Evolutionary conservation across 2,888 invertebrate genomes (phyloP).

Genomic region (Dicranocentrus wangi): DNA sequence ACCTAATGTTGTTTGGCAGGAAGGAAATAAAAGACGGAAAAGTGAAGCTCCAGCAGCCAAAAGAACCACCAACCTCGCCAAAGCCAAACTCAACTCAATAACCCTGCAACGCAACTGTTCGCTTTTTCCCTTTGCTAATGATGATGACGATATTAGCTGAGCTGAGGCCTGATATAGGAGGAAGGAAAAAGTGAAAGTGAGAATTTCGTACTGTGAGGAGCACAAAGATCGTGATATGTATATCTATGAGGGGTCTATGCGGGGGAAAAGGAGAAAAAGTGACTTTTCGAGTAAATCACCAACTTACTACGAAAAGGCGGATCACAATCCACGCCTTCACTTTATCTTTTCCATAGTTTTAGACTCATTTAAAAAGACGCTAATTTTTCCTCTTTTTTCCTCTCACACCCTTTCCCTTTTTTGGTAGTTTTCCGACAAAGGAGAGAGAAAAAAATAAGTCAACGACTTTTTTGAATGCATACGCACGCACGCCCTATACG

Average conservation of each 20-base stretch:
- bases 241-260: no score
- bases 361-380: slow-evolving; percentile 58
- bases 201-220: slow-evolving; percentile 24
- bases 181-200: slow-evolving; percentile 48
- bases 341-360: slow-evolving; percentile 58
- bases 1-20: slow-evolving; percentile 43
- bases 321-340: slow-evolving; percentile 51
- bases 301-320: slow-evolving; percentile 60
- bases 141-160: slow-evolving; percentile 39
- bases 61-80: slow-evolving; percentile 17
- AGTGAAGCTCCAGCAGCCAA: slow-evolving; percentile 15
- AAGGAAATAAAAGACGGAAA: slow-evolving; percentile 29
- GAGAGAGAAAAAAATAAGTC: slow-evolving; percentile 48
- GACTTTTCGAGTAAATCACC: slow-evolving; percentile 58
- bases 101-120: not conserved
- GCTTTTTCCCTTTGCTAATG: not conserved
- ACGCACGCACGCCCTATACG: slow-evolving; percentile 12
- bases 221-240: not conserved
- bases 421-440: slow-evolving; percentile 7
- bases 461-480: slow-evolving; percentile 54
- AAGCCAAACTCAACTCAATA: slow-evolving; percentile 27
- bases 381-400: slow-evolving; percentile 52
- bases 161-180: not conserved
- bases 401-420: not conserved
- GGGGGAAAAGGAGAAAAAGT: slow-evolving; percentile 34